phyloP scores from a whole-genome alignment of 1,140 invertebrate genomes.

The Conus betulinus region DNA sequence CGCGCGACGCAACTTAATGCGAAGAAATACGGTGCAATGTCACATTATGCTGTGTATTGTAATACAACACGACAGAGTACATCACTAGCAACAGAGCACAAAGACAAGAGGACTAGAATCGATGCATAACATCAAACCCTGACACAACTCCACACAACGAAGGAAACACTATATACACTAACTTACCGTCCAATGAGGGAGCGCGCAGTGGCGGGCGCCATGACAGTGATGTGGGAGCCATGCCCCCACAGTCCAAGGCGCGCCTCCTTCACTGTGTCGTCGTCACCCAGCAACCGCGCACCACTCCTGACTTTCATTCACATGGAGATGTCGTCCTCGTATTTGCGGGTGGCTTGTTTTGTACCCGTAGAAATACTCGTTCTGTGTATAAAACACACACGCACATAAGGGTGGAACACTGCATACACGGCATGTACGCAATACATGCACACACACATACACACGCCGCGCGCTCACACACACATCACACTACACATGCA shows the following conservation, averaged over 20 bases:
- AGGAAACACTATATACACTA: too few relatives aligned
- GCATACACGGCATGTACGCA: background rate
- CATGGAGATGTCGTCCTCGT: constrained; percentile 98
- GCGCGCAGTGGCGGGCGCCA: constrained; percentile 82
- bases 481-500: background rate
- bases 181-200: too few relatives aligned
- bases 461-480: background rate
- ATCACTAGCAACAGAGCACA: too few relatives aligned
- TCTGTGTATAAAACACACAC: constrained; percentile 62
- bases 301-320: constrained; percentile 84
- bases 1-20: too few relatives aligned
- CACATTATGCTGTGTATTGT: too few relatives aligned
- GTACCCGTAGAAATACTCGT: constrained; percentile 87
- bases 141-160: too few relatives aligned
- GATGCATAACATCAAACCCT: too few relatives aligned
- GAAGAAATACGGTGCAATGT: too few relatives aligned
- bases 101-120: too few relatives aligned
- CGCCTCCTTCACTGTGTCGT: constrained; percentile 79
- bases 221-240: constrained; percentile 91
- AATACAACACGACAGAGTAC: too few relatives aligned
- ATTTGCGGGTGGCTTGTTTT: constrained; percentile 92
- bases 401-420: too few relatives aligned
- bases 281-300: constrained; percentile 64
- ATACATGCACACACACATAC: background rate
- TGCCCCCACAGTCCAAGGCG: constrained; percentile 89